Evolutionary conservation across 2,888 invertebrate genomes (phyloP).

Genomic region (Erynnis tages): DNA sequence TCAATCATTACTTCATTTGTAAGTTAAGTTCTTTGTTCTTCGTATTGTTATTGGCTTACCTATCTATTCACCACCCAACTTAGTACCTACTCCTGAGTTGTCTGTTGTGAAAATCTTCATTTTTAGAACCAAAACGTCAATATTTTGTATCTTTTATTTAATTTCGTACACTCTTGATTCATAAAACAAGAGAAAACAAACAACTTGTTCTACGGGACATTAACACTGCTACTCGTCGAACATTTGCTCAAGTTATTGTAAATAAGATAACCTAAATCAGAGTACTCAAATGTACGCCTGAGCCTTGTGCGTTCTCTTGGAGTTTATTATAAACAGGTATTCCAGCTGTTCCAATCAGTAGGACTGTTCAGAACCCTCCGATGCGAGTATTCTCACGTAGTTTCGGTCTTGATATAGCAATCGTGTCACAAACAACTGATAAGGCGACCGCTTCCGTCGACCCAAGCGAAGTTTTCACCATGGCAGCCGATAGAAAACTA

Average conservation of each 20-base stretch:
- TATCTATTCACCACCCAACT: background rate
- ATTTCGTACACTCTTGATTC: too few relatives aligned
- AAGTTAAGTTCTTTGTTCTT: constrained; percentile 10
- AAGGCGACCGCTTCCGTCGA: constrained; percentile 68
- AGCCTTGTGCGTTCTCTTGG: background rate
- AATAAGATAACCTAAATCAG: too few relatives aligned
- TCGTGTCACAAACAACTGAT: constrained; percentile 65
- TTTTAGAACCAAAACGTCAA: too few relatives aligned
- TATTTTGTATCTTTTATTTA: too few relatives aligned
- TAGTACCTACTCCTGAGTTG: background rate
- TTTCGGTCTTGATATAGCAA: constrained; percentile 45
- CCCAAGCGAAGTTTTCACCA: constrained; percentile 54
- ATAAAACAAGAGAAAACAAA: too few relatives aligned
- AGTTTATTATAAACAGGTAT: background rate
- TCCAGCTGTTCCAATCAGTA: background rate
- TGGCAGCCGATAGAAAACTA: constrained; percentile 33
- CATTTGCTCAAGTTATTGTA: too few relatives aligned
- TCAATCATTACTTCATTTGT: background rate
- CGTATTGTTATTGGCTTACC: too few relatives aligned
- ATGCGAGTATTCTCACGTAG: constrained; percentile 54
- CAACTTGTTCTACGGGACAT: too few relatives aligned
- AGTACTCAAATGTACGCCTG: background rate
- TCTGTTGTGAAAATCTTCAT: too few relatives aligned
- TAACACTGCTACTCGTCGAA: too few relatives aligned
- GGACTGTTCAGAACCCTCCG: constrained; percentile 9